A percentile compares a stretch with the other conserved stretches of the same genome.
phyloP scores from a whole-genome alignment of 2,888 invertebrate genomes.

The Stegophylla sp. region DNA sequence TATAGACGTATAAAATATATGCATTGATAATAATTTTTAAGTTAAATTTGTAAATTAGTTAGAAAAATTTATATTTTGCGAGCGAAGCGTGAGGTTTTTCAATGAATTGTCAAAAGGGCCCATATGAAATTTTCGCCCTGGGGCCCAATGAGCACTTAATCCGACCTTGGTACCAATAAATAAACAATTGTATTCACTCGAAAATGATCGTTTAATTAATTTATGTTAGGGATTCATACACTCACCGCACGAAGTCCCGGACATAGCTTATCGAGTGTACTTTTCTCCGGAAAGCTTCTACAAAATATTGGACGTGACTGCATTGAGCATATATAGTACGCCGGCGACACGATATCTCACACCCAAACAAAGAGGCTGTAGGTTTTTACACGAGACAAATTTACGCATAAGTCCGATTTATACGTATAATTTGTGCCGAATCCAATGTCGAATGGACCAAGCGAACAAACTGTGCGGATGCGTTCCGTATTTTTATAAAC shows the following conservation, averaged over 20 bases:
- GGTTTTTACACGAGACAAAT: constrained; percentile 63
- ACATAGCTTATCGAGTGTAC: constrained; percentile 68
- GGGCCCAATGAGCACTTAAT: no score
- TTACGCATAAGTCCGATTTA: constrained; percentile 64
- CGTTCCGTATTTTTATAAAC: constrained; percentile 65
- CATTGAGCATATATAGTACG: constrained; percentile 70
- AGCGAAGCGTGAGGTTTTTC: no score
- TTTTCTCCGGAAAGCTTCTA: constrained; percentile 65
- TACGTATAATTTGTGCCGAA: constrained; percentile 64
- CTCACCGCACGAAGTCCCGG: constrained; percentile 74
- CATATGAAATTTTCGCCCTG: no score
- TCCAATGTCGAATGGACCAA: constrained; percentile 64
- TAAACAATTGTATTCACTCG: no score
- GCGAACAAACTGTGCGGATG: constrained; percentile 64
- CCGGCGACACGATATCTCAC: constrained; percentile 66
- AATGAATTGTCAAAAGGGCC: no score
- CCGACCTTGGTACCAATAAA: no score
- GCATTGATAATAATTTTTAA: no score
- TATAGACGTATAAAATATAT: no score
- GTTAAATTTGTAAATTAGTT: no score
- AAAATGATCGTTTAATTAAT: not conserved
- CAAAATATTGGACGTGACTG: constrained; percentile 71
- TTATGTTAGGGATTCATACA: constrained; percentile 70
- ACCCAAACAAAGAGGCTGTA: constrained; percentile 64
- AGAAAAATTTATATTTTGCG: no score